These are phyloP conservation scores for Lepidotrigona ventralis DNA, from an alignment of 1,140 invertebrate genomes.

Conservation along the genomic window DNA sequence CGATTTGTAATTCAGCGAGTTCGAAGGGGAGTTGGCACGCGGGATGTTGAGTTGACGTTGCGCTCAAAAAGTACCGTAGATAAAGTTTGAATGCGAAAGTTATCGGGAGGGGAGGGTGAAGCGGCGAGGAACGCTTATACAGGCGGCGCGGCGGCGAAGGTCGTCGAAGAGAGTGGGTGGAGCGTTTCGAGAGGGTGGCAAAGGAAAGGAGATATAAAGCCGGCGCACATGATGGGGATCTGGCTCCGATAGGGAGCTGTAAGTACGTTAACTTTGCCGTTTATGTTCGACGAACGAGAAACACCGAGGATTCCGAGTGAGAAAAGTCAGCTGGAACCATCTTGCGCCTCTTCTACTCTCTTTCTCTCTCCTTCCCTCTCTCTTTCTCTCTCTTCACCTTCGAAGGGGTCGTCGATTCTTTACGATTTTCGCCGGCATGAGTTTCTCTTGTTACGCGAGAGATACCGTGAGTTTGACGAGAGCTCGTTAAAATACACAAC, in stretches of 20 bases:
- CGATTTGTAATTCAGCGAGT: constrained; percentile 64
- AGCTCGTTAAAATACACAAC: not conserved
- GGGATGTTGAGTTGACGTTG: constrained; percentile 44
- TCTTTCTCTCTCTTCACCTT: too few species aligned
- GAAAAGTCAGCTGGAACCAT: constrained; percentile 40
- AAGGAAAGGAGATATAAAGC: constrained; percentile 35
- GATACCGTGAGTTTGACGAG: not conserved
- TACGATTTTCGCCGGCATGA: constrained; percentile 13
- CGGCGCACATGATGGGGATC: constrained; percentile 43
- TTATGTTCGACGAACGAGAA: constrained; percentile 50
- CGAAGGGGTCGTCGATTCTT: not conserved
- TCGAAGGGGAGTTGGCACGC: constrained; percentile 12
- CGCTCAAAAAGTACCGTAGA: constrained; percentile 54
- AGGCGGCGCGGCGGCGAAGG: not conserved
- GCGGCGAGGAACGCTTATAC: not conserved
- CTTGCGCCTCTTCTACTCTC: not conserved
- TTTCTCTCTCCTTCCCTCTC: too few species aligned
- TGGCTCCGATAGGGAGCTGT: constrained; percentile 31
- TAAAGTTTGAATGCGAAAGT: constrained; percentile 64
- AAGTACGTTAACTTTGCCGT: constrained; percentile 55
- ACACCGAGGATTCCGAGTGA: constrained; percentile 23
- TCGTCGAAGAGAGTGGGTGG: not conserved
- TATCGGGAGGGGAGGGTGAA: constrained; percentile 5
- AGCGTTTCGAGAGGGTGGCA: not conserved
- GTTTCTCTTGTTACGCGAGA: constrained; percentile 1